Conservation (phyloP, 2,888 invertebrate genomes). For the Lasioglossum marginatum region DNA sequence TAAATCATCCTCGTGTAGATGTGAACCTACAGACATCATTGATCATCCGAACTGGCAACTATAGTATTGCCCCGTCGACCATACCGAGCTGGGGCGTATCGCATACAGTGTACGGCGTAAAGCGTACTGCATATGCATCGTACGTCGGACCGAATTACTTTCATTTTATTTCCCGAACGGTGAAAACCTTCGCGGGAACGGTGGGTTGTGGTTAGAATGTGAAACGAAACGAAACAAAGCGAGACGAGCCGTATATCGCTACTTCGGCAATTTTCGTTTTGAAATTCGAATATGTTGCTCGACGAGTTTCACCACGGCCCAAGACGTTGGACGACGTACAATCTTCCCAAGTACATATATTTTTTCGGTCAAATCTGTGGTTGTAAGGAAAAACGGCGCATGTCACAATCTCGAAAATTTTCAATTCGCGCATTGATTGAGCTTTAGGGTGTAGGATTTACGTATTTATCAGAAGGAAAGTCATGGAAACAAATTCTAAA, state of each 20-base stretch:
- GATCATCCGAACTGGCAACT: not conserved
- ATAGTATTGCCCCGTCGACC: not conserved
- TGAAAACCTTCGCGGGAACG: not conserved
- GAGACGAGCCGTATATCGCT: not conserved
- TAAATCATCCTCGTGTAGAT: not conserved
- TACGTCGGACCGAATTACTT: not conserved
- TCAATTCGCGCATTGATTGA: no score
- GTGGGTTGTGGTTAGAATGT: not conserved
- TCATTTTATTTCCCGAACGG: constrained; percentile 2
- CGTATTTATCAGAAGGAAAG: no score
- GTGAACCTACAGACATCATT: not conserved
- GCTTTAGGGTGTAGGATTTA: no score
- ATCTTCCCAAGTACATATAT: no score
- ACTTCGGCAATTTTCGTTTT: not conserved
- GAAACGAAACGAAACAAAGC: not conserved
- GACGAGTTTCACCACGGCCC: not conserved
- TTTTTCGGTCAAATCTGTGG: not conserved
- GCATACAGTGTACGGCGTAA: not conserved
- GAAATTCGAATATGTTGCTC: not conserved
- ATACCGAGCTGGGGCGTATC: not conserved
- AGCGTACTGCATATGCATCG: not conserved
- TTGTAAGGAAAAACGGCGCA: no score
- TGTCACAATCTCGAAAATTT: no score
- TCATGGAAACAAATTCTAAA: no score
- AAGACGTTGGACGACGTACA: not conserved